These are phyloP conservation scores for Aurelia aurita DNA, from an alignment of 30 jellyfish, hydroid and myxozoan genomes.

Conservation along the genomic window DNA sequence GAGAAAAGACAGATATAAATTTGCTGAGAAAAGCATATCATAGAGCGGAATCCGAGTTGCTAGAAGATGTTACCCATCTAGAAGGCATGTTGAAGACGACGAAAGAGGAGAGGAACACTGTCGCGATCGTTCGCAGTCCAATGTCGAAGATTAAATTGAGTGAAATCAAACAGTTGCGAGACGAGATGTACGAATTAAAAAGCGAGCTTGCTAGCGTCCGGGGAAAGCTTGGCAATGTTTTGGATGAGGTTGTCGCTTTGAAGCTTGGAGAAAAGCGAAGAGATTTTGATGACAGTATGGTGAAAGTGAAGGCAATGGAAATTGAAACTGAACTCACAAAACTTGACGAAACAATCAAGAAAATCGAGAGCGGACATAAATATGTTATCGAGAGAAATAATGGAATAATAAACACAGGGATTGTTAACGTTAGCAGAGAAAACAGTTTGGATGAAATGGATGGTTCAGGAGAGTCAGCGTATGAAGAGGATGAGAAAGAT, in stretches of 20 bases:
- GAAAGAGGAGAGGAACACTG: conserved; percentile 76
- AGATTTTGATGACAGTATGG: conserved; percentile 21
- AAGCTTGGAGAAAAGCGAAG: conserved; percentile 52
- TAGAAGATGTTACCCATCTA: conserved; percentile 77
- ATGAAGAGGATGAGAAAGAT: conserved; percentile 58
- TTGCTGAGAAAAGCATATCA: conserved; percentile 78
- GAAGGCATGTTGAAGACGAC: conserved; percentile 92
- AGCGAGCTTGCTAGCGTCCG: conserved; percentile 55
- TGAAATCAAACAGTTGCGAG: conserved; percentile 90
- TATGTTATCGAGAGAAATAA: conserved; percentile 77
- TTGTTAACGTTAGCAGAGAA: conserved; percentile 54
- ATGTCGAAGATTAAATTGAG: conserved; percentile 93
- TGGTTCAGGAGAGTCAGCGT: conserved; percentile 61
- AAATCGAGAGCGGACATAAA: conserved; percentile 84
- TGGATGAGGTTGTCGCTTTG: conserved; percentile 63
- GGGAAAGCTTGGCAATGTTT: conserved; percentile 28
- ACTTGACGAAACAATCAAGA: conserved; percentile 61
- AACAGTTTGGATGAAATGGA: conserved; percentile 51
- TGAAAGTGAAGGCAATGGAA: conserved; percentile 10
- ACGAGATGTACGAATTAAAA: conserved; percentile 79
- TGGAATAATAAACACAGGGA: conserved; percentile 53
- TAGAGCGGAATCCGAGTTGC: conserved; percentile 85
- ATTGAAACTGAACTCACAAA: conserved; percentile 59
- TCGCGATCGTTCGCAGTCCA: conserved; percentile 96
- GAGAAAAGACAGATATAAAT: conserved; percentile 66